Base-by-base conservation (phyloP, 2,113 vertebrate genomes). In the Furnarius figulus region DNA sequence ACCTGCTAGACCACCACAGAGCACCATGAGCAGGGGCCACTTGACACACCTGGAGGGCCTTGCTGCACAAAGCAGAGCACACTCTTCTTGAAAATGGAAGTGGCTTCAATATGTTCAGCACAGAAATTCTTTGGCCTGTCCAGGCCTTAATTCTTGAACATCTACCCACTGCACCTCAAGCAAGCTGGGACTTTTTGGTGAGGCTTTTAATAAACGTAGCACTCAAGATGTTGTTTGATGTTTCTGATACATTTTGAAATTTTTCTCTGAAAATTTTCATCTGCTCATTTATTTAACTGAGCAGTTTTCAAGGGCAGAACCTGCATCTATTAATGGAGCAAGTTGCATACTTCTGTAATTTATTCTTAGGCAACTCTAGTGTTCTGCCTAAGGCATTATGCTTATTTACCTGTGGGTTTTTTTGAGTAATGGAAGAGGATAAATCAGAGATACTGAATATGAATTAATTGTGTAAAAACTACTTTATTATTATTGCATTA, bases 11-110 rank as follows among this genome's bases (percentile, higher is more conserved):
- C 5, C 1, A 1, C 4, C 22, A 33, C 5, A 2, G 40, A 65
- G 27, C 40, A 28, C 24, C 1, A 2, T 14, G 50, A 33, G 9
- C 30, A 52, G 49, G 44, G n/a, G 20, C 25, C 9, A 4, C 46
- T 21, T 0, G 0, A 4, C 46, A 35, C 30, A 15, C 33, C 13
- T 0, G 0, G 33, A 14, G 22, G 21, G 59, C 53, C 49, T 76
- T 47, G 63, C 16, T 73, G 47, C 53, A 56, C 44, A 47, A 82
- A 52, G n/a, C 35, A 68, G 67, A 77, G 30, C n/a, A 27, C 8
- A 8, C 17, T 73, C 27, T 18, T 81, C 49, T 70, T 65, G 37
- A 55, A 84, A 42, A 37, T 55, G 14, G 44, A 77, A 85, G 12
- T 89, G 15, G 5, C 81, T 87, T 87, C 61, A n/a, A 0, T 67